Base-by-base conservation (phyloP, 2,113 vertebrate species). In the Podarcis raffonei region DNA sequence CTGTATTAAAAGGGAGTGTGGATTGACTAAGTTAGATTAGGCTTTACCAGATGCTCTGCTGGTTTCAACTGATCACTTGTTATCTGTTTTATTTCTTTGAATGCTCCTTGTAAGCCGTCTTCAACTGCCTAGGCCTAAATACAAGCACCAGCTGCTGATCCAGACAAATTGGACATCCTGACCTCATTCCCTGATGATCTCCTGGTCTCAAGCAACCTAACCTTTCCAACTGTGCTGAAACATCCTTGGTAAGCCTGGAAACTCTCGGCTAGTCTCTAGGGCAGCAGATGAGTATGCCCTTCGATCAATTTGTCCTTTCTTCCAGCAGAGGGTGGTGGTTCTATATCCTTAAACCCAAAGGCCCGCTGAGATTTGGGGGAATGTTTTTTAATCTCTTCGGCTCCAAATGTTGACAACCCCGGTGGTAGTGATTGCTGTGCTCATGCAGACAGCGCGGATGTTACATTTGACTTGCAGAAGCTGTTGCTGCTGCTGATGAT, bases 191-290 rank as follows among this genome's bases (percentile, higher is more conserved):
- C 20, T 11, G 9, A 82, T 35, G 22, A 37, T 27, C 20, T 77
- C 12, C 35, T 25, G 79, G 30, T 42, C 69, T 27, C 65, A 77
- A 81, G 65, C 0, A 0, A 3, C 27, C 37, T 62, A 8, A 9
- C 11, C 6, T 20, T 42, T 69, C 32, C 42, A 57, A 20, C 13
- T 89, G 39, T 22, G 13, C 57, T 53, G 30, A 82, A 42, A 8
- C 65, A 35, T 30, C 0, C 32, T n/a, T 57, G 1, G 75, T 71
- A 16, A 25, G 2, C 16, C 13, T 23, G 22, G 72, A 32, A 27
- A 25, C 5, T 39, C 30, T 39, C 0, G 6, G 2, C 0, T 30
- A 18, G 0, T 0, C 65, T 59, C 59, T 20, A 57, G 62, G 59
- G 62, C 30, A 83, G 39, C 39, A 37, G 59, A 57, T 57, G n/a